Evolutionary conservation across 2,113 vertebrate species (phyloP).

Genomic region (Odontophorus gujanensis): DNA sequence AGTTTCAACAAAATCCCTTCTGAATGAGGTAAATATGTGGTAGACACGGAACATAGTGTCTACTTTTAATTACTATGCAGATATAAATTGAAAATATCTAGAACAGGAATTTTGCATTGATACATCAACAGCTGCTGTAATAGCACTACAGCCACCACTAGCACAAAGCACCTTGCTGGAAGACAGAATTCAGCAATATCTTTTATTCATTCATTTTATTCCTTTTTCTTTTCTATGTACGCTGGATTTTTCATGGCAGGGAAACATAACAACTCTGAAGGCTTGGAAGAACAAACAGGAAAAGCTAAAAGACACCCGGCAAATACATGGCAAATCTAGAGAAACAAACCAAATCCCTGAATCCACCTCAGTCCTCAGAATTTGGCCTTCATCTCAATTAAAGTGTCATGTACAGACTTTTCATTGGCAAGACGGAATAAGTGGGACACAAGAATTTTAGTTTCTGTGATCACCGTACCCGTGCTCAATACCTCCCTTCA

Average conservation of each 20-base stretch:
- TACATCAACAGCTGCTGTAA: neutral
- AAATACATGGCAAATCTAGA: neutral
- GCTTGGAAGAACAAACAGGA: conserved; percentile 33
- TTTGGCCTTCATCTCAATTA: neutral
- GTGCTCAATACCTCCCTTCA: neutral
- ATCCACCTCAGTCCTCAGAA: neutral
- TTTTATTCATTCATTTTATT: neutral
- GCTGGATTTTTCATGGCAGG: neutral
- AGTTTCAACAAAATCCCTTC: neutral
- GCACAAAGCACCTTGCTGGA: neutral
- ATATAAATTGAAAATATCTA: neutral
- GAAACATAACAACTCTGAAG: neutral
- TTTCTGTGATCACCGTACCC: neutral
- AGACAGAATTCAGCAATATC: neutral
- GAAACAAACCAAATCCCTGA: neutral
- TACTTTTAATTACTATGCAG: neutral
- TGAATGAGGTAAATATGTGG: neutral
- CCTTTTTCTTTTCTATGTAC: neutral
- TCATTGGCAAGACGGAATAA: neutral
- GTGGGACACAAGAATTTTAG: neutral
- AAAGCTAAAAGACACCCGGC: neutral
- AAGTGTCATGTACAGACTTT: conserved; percentile 13
- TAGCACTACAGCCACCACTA: neutral
- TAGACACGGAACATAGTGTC: neutral
- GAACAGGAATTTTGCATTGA: neutral